phyloP scores from a whole-genome alignment of 2,888 invertebrate genomes.

The Fragum sueziense region DNA sequence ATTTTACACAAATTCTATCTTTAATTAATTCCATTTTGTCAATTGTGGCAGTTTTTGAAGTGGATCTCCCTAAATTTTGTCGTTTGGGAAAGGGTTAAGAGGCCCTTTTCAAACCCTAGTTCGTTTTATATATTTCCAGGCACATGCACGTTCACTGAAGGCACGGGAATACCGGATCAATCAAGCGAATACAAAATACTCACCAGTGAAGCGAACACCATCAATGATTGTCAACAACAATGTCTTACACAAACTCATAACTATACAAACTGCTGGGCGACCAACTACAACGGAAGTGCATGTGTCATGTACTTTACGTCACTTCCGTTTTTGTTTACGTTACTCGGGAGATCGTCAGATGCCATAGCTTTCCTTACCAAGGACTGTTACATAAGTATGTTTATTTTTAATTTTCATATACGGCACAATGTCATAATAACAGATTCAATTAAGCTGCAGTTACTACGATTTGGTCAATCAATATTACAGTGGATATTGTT shows the following conservation, averaged over 20 bases:
- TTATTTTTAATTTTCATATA: too few species aligned
- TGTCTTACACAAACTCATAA: constrained; percentile 16
- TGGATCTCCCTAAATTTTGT: too few species aligned
- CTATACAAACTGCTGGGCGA: constrained; percentile 26
- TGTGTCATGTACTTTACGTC: constrained; percentile 25
- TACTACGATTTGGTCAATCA: too few species aligned
- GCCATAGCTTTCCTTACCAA: background rate
- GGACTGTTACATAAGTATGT: constrained; percentile 16
- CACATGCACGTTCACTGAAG: constrained; percentile 16
- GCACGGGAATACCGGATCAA: constrained; percentile 8
- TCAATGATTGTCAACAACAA: background rate
- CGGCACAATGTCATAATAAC: too few species aligned
- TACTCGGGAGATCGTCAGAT: background rate
- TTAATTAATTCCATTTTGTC: too few species aligned
- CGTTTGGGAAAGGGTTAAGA: too few species aligned
- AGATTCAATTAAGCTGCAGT: too few species aligned
- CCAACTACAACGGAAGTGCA: background rate
- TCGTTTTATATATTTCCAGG: too few species aligned
- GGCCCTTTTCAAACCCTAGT: too few species aligned
- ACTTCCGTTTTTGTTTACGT: constrained; percentile 25
- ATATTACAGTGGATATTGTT: too few species aligned
- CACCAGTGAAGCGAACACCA: background rate
- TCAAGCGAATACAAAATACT: background rate
- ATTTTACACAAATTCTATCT: too few species aligned
- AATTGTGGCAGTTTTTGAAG: too few species aligned